These are phyloP conservation scores for Calidris pygmaea DNA, from an alignment of 2,113 vertebrate species.

Conservation along the genomic window DNA sequence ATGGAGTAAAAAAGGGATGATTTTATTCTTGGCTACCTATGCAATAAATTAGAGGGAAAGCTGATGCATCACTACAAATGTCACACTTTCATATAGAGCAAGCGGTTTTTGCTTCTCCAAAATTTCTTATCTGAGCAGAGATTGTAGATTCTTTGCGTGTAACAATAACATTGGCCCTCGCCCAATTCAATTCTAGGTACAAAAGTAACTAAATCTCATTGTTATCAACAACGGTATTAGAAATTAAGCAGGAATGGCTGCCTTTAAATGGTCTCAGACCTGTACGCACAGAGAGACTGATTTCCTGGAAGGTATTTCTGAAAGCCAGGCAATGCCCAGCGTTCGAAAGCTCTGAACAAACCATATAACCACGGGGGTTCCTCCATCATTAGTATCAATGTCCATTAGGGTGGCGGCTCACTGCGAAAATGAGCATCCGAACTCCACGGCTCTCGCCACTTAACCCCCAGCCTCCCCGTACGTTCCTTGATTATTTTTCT, in stretches of 20 bases:
- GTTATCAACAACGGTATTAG: background rate
- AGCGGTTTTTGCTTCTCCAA: background rate
- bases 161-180: background rate
- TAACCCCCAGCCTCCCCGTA: conserved; percentile 4
- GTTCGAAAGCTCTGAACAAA: background rate
- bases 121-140: background rate
- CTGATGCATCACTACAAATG: background rate
- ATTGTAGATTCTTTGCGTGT: rapidly evolving
- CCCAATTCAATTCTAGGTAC: background rate
- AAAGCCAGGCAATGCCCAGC: background rate
- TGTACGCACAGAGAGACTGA: background rate
- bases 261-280: background rate
- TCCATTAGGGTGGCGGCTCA: conserved; percentile 58
- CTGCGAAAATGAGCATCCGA: conserved; percentile 57
- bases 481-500: conserved; percentile 40
- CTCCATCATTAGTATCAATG: conserved; percentile 46
- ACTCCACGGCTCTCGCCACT: background rate
- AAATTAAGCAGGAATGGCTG: background rate
- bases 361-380: conserved; percentile 35
- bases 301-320: background rate
- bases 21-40: background rate
- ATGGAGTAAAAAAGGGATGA: rapidly evolving
- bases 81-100: rapidly evolving
- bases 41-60: background rate
- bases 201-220: background rate